Conservation (phyloP, 2,888 invertebrate genomes). For the Eupithecia abbreviata region DNA sequence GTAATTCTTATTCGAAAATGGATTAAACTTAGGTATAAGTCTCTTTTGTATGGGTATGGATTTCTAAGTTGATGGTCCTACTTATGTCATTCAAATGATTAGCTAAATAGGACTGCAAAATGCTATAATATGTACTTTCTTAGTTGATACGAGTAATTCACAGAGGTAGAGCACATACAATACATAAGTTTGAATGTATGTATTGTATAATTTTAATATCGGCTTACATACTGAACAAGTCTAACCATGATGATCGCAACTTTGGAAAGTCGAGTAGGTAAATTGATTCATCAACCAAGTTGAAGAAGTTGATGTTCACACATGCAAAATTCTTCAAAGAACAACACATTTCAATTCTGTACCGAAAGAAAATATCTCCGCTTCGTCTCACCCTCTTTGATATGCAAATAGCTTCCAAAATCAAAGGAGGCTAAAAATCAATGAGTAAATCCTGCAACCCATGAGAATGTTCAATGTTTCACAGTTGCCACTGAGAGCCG, state of each 20-base stretch:
- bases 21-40: constrained; percentile 25
- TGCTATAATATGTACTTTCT: too few relatives aligned
- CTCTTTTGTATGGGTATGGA: background rate
- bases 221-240: background rate
- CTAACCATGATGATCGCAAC: background rate
- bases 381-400: constrained; percentile 21
- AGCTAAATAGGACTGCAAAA: background rate
- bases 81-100: background rate
- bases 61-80: background rate
- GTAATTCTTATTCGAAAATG: constrained; percentile 46
- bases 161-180: background rate
- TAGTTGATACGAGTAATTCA: background rate
- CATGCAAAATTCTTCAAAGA: constrained; percentile 1
- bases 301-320: background rate
- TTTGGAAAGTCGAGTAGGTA: background rate
- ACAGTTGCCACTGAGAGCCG: constrained; percentile 28
- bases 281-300: background rate
- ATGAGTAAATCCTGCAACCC: constrained; percentile 18
- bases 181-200: background rate
- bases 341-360: constrained; percentile 3
- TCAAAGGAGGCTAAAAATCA: constrained; percentile 35
- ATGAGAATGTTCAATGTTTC: constrained; percentile 25
- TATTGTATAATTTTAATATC: background rate
- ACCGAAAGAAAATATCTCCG: constrained; percentile 18
- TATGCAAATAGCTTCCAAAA: constrained; percentile 35